These are phyloP conservation scores for Lithophane leautieri DNA, from an alignment of 2,888 invertebrate species.

Conservation along the genomic window DNA sequence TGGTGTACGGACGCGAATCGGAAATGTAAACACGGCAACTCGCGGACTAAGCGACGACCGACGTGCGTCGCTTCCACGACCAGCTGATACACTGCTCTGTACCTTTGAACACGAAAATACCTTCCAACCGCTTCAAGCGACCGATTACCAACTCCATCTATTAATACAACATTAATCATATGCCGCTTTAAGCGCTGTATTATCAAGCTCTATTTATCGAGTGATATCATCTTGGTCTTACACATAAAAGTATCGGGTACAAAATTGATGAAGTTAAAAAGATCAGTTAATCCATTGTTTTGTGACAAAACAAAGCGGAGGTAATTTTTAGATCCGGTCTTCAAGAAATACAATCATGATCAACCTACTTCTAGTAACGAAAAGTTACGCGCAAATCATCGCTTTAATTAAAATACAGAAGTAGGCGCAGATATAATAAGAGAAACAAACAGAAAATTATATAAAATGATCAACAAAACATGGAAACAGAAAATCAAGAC, in stretches of 20 bases:
- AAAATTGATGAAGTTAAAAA: slow-evolving; percentile 56
- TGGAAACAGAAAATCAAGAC: slow-evolving; percentile 37
- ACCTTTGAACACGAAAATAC: slow-evolving; percentile 72
- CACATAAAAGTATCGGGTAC: slow-evolving; percentile 52
- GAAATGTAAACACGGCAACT: slow-evolving; percentile 74
- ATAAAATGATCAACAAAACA: slow-evolving; percentile 47
- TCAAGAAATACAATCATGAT: slow-evolving; percentile 32
- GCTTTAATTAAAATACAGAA: slow-evolving; percentile 36
- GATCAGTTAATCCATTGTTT: slow-evolving; percentile 58
- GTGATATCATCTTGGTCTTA: slow-evolving; percentile 63
- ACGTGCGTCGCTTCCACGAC: slow-evolving; percentile 78
- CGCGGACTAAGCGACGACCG: slow-evolving; percentile 71
- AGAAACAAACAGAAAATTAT: slow-evolving; percentile 52
- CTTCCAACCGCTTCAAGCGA: slow-evolving; percentile 74
- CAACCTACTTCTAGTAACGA: slow-evolving; percentile 28
- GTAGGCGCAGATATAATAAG: slow-evolving; percentile 14
- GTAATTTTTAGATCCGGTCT: slow-evolving; percentile 57
- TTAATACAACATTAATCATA: slow-evolving; percentile 48
- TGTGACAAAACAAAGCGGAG: slow-evolving; percentile 53
- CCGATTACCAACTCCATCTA: slow-evolving; percentile 52
- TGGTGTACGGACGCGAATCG: slow-evolving; percentile 45
- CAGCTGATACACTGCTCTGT: slow-evolving; percentile 80
- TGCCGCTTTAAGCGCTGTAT: slow-evolving; percentile 70
- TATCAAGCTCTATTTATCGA: slow-evolving; percentile 54
- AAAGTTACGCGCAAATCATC: slow-evolving; percentile 20